Evolutionary conservation across 2,888 invertebrate genomes (phyloP).

Genomic region (Polydrusus cervinus): DNA sequence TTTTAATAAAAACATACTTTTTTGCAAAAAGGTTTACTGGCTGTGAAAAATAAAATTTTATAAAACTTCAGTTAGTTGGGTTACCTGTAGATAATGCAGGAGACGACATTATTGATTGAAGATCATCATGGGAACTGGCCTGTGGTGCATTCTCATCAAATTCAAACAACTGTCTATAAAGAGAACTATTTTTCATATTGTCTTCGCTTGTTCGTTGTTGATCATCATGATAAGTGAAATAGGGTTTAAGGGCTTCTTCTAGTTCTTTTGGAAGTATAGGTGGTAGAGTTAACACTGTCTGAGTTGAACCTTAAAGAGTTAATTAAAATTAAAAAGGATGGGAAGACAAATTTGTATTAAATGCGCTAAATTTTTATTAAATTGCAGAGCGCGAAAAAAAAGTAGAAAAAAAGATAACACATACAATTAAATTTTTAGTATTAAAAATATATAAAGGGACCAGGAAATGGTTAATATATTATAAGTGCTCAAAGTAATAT

Average conservation of each 20-base stretch:
- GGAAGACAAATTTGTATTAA: no score
- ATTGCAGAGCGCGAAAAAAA: no score
- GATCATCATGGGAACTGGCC: constrained; percentile 38
- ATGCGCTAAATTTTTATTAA: no score
- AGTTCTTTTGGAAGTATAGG: constrained; percentile 77
- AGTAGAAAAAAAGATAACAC: no score
- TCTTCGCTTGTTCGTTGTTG: constrained; percentile 58
- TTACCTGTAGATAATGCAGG: constrained; percentile 61
- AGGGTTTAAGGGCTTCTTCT: constrained; percentile 77
- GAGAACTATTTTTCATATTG: constrained; percentile 58
- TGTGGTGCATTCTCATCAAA: constrained; percentile 57
- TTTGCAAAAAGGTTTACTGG: no score
- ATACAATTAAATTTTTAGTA: no score
- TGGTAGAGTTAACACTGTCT: constrained; percentile 80
- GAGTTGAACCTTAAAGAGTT: constrained; percentile 74
- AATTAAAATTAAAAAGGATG: not conserved
- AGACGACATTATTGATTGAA: constrained; percentile 58
- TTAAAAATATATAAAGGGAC: no score
- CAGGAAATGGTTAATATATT: no score
- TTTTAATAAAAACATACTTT: no score
- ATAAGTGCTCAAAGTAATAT: no score
- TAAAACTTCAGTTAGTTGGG: no score
- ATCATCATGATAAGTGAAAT: constrained; percentile 75
- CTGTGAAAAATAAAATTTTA: no score
- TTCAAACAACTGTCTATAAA: constrained; percentile 67